Base-by-base conservation (phyloP, 2,797 vertebrate species). In the Enoplosus armatus region DNA sequence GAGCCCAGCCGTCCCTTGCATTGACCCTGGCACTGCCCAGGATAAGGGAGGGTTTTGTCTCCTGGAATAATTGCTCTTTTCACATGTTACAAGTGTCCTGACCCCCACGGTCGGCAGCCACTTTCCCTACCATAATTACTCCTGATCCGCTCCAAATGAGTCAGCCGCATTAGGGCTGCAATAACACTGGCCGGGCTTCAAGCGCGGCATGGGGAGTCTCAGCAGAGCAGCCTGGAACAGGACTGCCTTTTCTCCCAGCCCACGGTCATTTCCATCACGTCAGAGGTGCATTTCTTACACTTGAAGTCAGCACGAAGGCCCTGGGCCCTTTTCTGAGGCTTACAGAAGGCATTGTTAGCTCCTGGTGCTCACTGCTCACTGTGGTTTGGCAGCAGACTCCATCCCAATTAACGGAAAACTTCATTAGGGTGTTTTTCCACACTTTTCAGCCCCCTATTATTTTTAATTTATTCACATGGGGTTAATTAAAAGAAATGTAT, bases 381-480 rank as follows among this genome's bases (percentile, higher is more conserved):
- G 93, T 86, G 92, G 90, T 93, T 95, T 95, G 95, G 94, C 93
- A 95, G 90, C 90, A 94, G 89, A 93, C 88, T 84, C 85, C 81
- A 87, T 94, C 91, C 95, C 93, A 96, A 96, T 96, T 95, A 95
- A 94, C 74, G 58, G 85, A 93, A 94, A 95, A 95, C 94, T 95
- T 96, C 93, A 95, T 96, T 95, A 95, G 92, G 69, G 80, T 85
- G 88, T 87, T 91, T 90, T 93, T 92, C 89, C 90, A 90, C 92
- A 94, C 90, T 92, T 93, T 95, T 92, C 93, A 93, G 90, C 91
- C 90, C 92, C 92, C 92, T 94, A 93, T 94, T 96, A 95, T 94
- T 95, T 96, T 95, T 95, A 95, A 96, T 95, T 95, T 95, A 96
- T 95, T 96, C 95, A 95, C 94, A 95, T 95, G 95, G 95, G 95